Percentiles rank a stretch among this genome's conserved stretches.
Conservation (phyloP, 2,888 invertebrate genomes). For the Bellardia pandia region DNA sequence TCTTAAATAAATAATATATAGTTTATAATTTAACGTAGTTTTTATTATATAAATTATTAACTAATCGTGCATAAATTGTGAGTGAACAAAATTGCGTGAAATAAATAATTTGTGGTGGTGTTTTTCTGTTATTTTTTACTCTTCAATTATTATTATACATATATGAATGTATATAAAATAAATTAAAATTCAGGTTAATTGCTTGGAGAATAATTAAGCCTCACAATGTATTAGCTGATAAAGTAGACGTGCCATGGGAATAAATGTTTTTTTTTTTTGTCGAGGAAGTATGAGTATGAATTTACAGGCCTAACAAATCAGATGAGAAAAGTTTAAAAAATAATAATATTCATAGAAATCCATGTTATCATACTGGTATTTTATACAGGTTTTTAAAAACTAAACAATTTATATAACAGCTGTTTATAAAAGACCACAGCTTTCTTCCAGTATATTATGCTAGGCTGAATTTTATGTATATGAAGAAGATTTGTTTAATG, state of each 20-base stretch:
- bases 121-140: background rate
- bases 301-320: too few species aligned
- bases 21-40: background rate
- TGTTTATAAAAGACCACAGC: too few species aligned
- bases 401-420: too few species aligned
- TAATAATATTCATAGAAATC: too few species aligned
- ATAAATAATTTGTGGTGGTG: background rate
- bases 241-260: background rate
- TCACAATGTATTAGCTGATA: too few species aligned
- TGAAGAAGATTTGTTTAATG: too few species aligned
- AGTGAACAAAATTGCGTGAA: background rate
- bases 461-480: too few species aligned
- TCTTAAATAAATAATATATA: conserved; percentile 1
- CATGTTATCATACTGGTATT: too few species aligned
- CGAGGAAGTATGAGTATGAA: background rate
- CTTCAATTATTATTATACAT: background rate
- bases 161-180: background rate
- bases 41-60: conserved; percentile 24
- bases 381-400: too few species aligned
- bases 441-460: too few species aligned
- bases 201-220: conserved; percentile 8
- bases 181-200: conserved; percentile 45
- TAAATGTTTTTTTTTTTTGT: background rate
- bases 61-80: background rate
- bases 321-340: too few species aligned